phyloP scores from a whole-genome alignment of 2,797 vertebrate genomes.

The Pseudopleuronectes americanus region DNA sequence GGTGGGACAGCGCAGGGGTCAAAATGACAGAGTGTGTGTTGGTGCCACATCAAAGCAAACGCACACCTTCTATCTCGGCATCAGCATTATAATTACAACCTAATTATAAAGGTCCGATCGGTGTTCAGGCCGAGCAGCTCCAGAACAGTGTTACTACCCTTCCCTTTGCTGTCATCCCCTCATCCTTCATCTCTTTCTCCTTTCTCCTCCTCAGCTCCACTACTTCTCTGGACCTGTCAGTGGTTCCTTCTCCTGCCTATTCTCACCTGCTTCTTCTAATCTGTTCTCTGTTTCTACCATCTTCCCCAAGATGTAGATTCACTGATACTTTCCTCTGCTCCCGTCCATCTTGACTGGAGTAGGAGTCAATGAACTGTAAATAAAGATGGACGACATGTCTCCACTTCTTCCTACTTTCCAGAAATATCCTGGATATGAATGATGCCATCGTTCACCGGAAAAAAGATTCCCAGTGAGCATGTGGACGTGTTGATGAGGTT shows the following conservation, averaged over 20 bases:
- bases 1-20: slow-evolving; percentile 60
- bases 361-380: no score
- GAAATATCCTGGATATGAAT: no score
- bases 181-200: not conserved
- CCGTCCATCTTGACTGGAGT: no score
- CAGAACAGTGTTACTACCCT: not conserved
- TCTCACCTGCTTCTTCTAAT: not conserved
- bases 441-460: no score
- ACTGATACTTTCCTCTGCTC: not conserved
- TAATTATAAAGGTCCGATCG: slow-evolving; percentile 48
- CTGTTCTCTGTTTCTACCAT: no score
- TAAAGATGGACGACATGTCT: no score
- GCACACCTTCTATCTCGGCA: slow-evolving; percentile 62
- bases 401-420: no score
- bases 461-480: no score
- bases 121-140: slow-evolving; percentile 11
- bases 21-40: slow-evolving; percentile 72
- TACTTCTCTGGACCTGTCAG: no score
- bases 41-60: slow-evolving; percentile 68
- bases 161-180: not conserved
- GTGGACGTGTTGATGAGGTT: no score
- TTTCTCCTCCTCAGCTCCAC: not conserved
- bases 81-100: slow-evolving; percentile 56
- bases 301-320: no score
- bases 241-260: not conserved